Conservation (phyloP, 1,140 invertebrate genomes). For the Drosophila littoralis region DNA sequence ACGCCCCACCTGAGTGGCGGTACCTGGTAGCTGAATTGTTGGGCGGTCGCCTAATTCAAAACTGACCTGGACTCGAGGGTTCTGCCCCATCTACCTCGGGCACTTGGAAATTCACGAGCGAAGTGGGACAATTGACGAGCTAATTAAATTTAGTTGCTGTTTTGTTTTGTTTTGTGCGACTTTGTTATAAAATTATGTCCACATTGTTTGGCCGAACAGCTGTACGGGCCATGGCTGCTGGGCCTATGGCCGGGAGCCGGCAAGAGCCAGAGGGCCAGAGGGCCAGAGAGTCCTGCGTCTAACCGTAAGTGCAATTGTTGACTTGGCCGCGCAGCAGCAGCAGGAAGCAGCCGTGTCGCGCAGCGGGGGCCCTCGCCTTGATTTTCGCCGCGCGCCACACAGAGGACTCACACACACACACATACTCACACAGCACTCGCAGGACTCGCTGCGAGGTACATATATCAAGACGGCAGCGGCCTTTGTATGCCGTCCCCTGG, state of each 20-base stretch:
- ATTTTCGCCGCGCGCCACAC: constrained; percentile 73
- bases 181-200: constrained; percentile 67
- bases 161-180: constrained; percentile 42
- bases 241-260: constrained; percentile 13
- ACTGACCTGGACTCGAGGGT: constrained; percentile 14
- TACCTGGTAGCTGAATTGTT: constrained; percentile 11
- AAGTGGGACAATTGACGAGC: constrained; percentile 68
- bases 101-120: neutral
- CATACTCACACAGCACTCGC: constrained; percentile 8
- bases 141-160: constrained; percentile 69
- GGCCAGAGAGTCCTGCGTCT: constrained; percentile 33
- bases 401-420: constrained; percentile 36
- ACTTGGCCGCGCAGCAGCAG: constrained; percentile 31
- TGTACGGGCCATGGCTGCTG: constrained; percentile 32
- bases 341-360: constrained; percentile 71
- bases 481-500: constrained; percentile 61
- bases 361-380: constrained; percentile 74
- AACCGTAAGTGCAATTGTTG: constrained; percentile 63
- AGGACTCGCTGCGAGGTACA: constrained; percentile 32
- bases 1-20: neutral
- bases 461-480: constrained; percentile 62
- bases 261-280: neutral
- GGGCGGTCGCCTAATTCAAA: constrained; percentile 21
- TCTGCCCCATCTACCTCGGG: neutral
- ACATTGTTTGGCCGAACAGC: constrained; percentile 70